Conservation (phyloP, 1,140 invertebrate genomes). For the Lasaia peninsularis region DNA sequence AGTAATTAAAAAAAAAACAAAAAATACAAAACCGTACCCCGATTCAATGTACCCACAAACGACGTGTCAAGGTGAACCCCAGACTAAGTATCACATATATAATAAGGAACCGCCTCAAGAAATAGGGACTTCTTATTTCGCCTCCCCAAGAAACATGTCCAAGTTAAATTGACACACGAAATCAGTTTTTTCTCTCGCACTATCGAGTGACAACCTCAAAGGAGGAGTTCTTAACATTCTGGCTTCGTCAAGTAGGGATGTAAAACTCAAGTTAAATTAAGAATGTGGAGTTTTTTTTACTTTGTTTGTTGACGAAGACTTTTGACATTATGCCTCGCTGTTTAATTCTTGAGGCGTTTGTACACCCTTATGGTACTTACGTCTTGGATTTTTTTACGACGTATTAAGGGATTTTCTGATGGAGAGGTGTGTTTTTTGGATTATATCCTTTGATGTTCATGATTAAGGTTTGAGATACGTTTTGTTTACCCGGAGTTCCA, state of each 20-base stretch:
- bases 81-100: constrained; percentile 64
- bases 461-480: constrained; percentile 62
- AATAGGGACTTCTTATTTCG: constrained; percentile 62
- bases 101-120: constrained; percentile 56
- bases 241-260: constrained; percentile 56
- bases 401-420: constrained; percentile 59
- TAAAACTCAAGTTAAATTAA: constrained; percentile 76
- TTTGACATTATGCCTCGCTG: constrained; percentile 67
- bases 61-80: constrained; percentile 62
- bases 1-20: not conserved
- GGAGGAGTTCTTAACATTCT: constrained; percentile 28
- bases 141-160: constrained; percentile 49
- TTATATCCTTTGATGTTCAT: constrained; percentile 62
- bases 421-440: constrained; percentile 67
- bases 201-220: constrained; percentile 4
- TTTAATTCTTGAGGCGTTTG: constrained; percentile 66
- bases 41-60: constrained; percentile 54
- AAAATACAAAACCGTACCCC: constrained; percentile 39
- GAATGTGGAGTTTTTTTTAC: constrained; percentile 70
- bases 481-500: constrained; percentile 49
- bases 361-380: constrained; percentile 46
- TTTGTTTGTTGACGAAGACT: constrained; percentile 69
- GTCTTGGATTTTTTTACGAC: constrained; percentile 35
- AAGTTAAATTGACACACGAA: constrained; percentile 39
- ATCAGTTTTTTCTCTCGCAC: not conserved